Percentiles rank a stretch among this genome's conserved stretches.
Conservation (phyloP, 2,797 vertebrate genomes). For the Brachyrhaphis roseni region DNA sequence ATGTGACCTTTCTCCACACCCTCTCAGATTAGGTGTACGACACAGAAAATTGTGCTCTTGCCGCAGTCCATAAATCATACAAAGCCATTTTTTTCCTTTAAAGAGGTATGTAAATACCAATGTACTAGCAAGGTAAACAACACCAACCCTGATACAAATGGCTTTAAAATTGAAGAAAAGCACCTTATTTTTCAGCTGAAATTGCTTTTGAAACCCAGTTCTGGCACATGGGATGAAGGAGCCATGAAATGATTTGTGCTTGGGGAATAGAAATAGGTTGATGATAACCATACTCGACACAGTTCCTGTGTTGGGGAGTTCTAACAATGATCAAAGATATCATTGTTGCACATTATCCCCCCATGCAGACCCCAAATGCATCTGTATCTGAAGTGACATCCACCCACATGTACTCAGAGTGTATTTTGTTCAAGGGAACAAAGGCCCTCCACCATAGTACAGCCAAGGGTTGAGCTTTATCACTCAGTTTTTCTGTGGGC, state of each 20-base stretch:
- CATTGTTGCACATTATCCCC: conserved; percentile 88
- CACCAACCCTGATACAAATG: conserved; percentile 98
- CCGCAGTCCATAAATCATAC: conserved; percentile 99
- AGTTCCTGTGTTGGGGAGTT: conserved; percentile 87
- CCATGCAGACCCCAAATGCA: conserved; percentile 84
- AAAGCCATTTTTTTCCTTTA: conserved; percentile 92
- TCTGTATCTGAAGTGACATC: conserved; percentile 88
- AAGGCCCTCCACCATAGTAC: conserved; percentile 57
- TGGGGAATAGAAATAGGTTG: conserved; percentile 91
- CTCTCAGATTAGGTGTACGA: conserved; percentile 97
- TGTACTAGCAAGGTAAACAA: conserved; percentile 99
- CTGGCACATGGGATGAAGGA: conserved; percentile 89
- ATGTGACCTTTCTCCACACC: conserved; percentile 94
- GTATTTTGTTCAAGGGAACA: conserved; percentile 70
- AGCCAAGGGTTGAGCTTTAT: conserved; percentile 56
- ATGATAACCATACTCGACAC: conserved; percentile 94
- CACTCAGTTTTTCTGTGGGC: conserved; percentile 49
- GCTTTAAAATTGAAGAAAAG: conserved; percentile 99
- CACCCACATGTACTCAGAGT: conserved; percentile 80
- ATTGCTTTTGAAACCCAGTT: conserved; percentile 99
- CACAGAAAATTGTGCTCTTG: conserved; percentile 98
- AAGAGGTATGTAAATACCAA: conserved; percentile 99
- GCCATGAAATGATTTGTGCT: conserved; percentile 93
- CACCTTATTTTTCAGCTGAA: conserved; percentile 99
- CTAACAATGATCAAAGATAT: conserved; percentile 94